phyloP scores from a whole-genome alignment of 2,888 invertebrate genomes.

The Heterodera filipjevi region DNA sequence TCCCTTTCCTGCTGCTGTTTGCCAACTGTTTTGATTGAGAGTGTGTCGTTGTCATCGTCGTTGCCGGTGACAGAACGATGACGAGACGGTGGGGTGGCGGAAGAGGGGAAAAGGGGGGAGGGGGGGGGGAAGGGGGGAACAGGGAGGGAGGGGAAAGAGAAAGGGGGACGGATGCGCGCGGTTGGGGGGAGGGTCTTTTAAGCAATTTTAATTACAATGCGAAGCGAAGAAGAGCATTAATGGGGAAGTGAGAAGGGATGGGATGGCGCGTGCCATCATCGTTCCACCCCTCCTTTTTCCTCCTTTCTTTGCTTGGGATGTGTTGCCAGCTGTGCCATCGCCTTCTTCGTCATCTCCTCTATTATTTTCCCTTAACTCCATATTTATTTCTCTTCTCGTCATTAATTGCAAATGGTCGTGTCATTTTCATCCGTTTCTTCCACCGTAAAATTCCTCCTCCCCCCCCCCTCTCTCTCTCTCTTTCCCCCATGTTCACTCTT shows the following conservation, averaged over 20 bases:
- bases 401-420: neutral
- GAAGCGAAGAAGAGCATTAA: neutral
- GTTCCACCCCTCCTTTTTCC: neutral
- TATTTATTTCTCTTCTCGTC: neutral
- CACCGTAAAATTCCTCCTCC: neutral
- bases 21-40: constrained; percentile 19
- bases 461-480: neutral
- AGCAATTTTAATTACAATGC: neutral
- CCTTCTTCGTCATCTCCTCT: neutral
- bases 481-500: too few species aligned
- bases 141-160: too few species aligned
- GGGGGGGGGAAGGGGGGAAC: neutral
- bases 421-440: neutral
- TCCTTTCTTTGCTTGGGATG: neutral
- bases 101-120: neutral
- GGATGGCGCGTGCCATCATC: neutral
- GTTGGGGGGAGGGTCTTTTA: too few species aligned
- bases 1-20: neutral
- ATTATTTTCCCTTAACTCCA: neutral
- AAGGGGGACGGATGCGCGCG: too few species aligned
- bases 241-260: neutral
- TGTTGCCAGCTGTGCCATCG: neutral
- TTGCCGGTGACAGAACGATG: constrained; percentile 5
- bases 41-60: constrained; percentile 5
- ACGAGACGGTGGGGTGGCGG: neutral